phyloP scores from a whole-genome alignment of 1,140 invertebrate genomes.

The Habropoda laboriosa region DNA sequence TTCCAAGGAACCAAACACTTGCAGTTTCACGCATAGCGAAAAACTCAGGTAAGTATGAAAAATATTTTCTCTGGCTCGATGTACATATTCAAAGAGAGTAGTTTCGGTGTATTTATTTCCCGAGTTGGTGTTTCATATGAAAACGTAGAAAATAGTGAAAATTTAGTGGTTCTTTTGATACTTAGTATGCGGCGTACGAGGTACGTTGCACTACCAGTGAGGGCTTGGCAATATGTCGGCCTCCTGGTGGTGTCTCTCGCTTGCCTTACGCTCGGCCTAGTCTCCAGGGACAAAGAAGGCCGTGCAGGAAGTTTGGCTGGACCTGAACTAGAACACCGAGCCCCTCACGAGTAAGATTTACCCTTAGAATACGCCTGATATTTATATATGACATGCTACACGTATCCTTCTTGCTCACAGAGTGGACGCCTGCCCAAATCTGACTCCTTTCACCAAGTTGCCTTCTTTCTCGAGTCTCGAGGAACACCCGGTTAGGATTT shows the following conservation, averaged over 20 bases:
- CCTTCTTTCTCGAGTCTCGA: conserved; percentile 17
- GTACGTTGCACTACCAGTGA: conserved; percentile 74
- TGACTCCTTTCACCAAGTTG: conserved; percentile 47
- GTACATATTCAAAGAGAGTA: too few species aligned
- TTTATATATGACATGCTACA: background rate
- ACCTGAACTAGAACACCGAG: conserved; percentile 74
- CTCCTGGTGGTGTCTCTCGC: conserved; percentile 76
- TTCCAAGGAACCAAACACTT: background rate
- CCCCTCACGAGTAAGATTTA: conserved; percentile 72
- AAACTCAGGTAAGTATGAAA: background rate
- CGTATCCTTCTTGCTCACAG: conserved; percentile 51
- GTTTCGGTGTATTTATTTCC: too few species aligned
- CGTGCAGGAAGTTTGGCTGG: conserved; percentile 74
- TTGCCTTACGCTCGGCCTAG: conserved; percentile 75
- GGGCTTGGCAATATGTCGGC: conserved; percentile 77
- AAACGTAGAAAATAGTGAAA: too few species aligned
- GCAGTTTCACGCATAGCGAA: too few species aligned
- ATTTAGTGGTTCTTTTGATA: background rate
- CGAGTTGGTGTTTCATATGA: too few species aligned
- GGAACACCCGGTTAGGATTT: background rate
- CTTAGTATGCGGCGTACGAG: conserved; percentile 73
- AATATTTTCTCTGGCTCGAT: too few species aligned
- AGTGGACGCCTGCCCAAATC: conserved; percentile 75
- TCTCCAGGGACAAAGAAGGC: conserved; percentile 76
- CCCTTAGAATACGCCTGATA: conserved; percentile 10